These are phyloP conservation scores for Tolypeutes matacus DNA, from an alignment of 2,797 vertebrate species.

Conservation along the genomic window DNA sequence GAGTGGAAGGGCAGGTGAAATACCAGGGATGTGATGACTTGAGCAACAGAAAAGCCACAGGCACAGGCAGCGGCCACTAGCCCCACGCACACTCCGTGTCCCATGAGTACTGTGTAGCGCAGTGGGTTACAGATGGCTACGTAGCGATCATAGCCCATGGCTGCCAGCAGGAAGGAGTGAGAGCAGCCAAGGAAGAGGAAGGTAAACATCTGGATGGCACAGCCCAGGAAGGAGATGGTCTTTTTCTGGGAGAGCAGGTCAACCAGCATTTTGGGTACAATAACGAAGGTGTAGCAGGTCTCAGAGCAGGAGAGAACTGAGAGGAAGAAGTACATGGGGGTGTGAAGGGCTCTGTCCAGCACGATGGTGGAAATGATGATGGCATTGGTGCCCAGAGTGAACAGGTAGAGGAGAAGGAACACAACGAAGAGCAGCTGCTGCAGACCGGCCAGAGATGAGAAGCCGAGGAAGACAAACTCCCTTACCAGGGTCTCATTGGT, in stretches of 20 bases:
- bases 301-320: slow-evolving; percentile 87
- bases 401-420: slow-evolving; percentile 78
- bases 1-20: slow-evolving; percentile 70
- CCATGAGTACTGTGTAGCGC: slow-evolving; percentile 85
- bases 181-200: slow-evolving; percentile 87
- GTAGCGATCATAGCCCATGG: slow-evolving; percentile 88
- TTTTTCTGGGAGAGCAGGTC: slow-evolving; percentile 71
- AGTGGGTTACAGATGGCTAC: slow-evolving; percentile 88
- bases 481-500: slow-evolving; percentile 65
- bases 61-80: slow-evolving; percentile 68
- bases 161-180: slow-evolving; percentile 88
- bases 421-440: slow-evolving; percentile 66
- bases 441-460: slow-evolving; percentile 59
- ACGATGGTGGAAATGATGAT: slow-evolving; percentile 73
- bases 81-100: slow-evolving; percentile 44
- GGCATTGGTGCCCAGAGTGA: slow-evolving; percentile 76
- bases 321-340: slow-evolving; percentile 83
- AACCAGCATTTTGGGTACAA: slow-evolving; percentile 81
- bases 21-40: slow-evolving; percentile 70
- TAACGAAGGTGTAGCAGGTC: slow-evolving; percentile 86
- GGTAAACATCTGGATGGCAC: slow-evolving; percentile 85
- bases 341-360: slow-evolving; percentile 70
- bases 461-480: slow-evolving; percentile 74
- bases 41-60: slow-evolving; percentile 72
- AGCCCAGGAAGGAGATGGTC: slow-evolving; percentile 83